Percentiles rank a stretch among this genome's conserved stretches.
Conservation (phyloP, 1,140 invertebrate genomes). For the Branchinecta lindahli region DNA sequence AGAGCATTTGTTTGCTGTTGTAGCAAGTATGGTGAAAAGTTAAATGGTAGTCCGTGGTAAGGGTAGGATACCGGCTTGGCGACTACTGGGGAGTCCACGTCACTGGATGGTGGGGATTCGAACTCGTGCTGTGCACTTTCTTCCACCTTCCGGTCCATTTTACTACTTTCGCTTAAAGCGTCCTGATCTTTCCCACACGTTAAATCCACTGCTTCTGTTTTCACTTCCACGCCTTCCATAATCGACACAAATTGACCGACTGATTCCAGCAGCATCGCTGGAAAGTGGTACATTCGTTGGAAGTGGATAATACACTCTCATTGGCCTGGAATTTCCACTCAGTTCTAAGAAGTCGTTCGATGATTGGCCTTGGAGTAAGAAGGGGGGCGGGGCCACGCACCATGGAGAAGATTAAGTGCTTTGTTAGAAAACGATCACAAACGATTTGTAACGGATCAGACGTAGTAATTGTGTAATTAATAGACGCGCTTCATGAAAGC, state of each 20-base stretch:
- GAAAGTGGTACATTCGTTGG: not conserved
- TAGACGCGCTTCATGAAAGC: not conserved
- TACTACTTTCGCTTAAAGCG: not conserved
- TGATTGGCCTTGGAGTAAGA: not conserved
- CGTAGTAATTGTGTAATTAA: slow-evolving; percentile 1
- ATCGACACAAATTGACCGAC: not conserved
- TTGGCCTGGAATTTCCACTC: not conserved
- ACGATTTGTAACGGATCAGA: not conserved
- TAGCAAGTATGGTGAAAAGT: not conserved
- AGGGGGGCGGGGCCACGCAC: not conserved
- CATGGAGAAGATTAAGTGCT: slow-evolving; percentile 6
- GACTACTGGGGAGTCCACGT: not conserved
- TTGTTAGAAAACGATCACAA: not conserved
- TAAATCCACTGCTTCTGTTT: slow-evolving; percentile 2
- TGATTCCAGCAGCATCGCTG: not conserved
- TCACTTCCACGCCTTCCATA: slow-evolving; percentile 2
- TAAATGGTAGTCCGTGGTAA: not conserved
- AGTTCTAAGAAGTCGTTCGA: not conserved
- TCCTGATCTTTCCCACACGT: not conserved
- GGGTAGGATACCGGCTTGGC: not conserved
- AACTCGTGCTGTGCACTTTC: not conserved
- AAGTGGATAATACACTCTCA: not conserved
- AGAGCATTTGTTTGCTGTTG: slow-evolving; percentile 1
- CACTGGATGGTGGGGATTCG: not conserved
- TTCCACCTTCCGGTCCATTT: not conserved